These are phyloP conservation scores for Pseudopipra pipra DNA, from an alignment of 2,113 vertebrate species.

Conservation along the genomic window DNA sequence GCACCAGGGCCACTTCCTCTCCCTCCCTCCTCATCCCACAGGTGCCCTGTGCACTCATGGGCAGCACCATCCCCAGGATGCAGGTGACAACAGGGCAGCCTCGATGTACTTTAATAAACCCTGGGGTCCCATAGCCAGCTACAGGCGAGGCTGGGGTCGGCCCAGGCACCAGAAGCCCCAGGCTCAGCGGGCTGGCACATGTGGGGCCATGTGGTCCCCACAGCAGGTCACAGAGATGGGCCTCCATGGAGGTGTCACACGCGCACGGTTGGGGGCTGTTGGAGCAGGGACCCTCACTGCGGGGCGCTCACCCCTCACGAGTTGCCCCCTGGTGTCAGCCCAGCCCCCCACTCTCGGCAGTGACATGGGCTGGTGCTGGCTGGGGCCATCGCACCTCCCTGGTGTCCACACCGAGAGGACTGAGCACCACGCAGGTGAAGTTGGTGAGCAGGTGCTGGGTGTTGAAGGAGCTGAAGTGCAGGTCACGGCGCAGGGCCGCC, in stretches of 20 bases:
- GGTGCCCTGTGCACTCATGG: background rate
- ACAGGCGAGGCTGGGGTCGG: background rate
- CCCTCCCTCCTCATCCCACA: background rate
- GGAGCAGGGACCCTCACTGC: background rate
- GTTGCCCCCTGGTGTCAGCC: background rate
- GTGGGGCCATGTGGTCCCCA: background rate
- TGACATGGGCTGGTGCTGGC: background rate
- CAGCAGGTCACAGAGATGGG: accelerated
- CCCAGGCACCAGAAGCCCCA: background rate
- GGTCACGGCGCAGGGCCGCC: background rate
- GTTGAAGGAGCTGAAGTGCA: background rate
- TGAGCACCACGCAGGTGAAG: slow-evolving; percentile 43
- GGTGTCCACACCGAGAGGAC: background rate
- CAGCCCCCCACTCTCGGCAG: background rate
- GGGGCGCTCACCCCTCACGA: accelerated
- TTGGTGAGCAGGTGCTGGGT: background rate
- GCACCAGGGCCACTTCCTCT: background rate
- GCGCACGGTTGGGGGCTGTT: too few relatives aligned
- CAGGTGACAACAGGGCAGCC: background rate
- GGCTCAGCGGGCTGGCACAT: accelerated
- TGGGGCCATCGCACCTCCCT: background rate
- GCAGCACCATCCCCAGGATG: background rate
- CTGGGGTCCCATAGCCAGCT: background rate
- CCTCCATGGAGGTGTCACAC: background rate
- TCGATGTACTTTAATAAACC: background rate